Evolutionary conservation across 2,113 vertebrate genomes (phyloP), one percentile per base, ranked within the genome.

Genomic region (Gila orcuttii): DNA sequence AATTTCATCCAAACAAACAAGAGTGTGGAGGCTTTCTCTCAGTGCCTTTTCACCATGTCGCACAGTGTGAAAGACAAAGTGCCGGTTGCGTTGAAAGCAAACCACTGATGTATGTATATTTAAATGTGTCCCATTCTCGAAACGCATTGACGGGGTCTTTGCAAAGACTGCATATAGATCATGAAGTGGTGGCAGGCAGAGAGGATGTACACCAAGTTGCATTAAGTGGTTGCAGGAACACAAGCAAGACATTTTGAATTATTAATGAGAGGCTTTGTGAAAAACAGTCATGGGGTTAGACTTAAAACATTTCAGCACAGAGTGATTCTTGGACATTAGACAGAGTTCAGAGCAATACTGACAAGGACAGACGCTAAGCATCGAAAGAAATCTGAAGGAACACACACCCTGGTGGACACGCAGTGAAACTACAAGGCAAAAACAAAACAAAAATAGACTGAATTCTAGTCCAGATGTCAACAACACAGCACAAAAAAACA

Each of bases 1-100:
- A 80, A 88, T 88, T 88, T 86, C 89, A 85, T 62, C 55, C 87
- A 89, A 87, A 87, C 89, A 88, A 87, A 69, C 79, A 82, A 78
- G 69, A 57, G 45, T 17, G 39, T 50, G 62, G 45, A 69, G 59
- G 84, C 60, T 42, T 60, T 86, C 69, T 85, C 19, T 36, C 45
- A 25, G 47, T n/a, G 62, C n/a, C 28, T 73, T 52, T 33, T 33
- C 21, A 86, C 71, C 84, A 28, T 39, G 21, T 8, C 23, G 21
- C 66, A 50, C 62, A 69, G 4, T n/a, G 68, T 83, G 66, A 74
- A 73, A 39, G 82, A 42, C 42, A 83, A 83, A 83, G 68, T 59
- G 28, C 8, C 0, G 33, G 66, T 71, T 69, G 80, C 64, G 3
- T 25, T 42, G 66, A 82, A 83, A 25, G 50, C 47, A 83, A 73